These are phyloP conservation scores for Astreopora myriophthalma DNA, from an alignment of 64 coral and sea anemone genomes.

Conservation along the genomic window DNA sequence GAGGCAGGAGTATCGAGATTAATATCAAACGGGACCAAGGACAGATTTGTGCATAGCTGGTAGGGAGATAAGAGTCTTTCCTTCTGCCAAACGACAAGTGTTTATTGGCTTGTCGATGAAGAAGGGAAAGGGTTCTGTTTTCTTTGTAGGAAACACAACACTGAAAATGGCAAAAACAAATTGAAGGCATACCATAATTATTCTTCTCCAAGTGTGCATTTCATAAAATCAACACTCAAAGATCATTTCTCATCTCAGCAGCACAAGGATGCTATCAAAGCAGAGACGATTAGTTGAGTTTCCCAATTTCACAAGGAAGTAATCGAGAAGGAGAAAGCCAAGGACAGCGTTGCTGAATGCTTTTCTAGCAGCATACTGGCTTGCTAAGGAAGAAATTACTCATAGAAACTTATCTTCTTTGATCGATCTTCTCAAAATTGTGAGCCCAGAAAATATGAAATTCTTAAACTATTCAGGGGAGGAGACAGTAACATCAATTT, in stretches of 20 bases:
- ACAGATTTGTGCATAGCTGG: conserved; percentile 56
- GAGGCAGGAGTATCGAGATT: neutral
- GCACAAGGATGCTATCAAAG: conserved; percentile 2
- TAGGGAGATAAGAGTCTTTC: conserved; percentile 21
- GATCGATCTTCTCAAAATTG: conserved; percentile 14
- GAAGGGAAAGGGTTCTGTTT: conserved; percentile 59
- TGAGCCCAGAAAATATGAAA: conserved; percentile 36
- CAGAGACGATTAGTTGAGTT: neutral
- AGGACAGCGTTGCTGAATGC: conserved; percentile 24
- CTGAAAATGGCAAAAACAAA: conserved; percentile 59
- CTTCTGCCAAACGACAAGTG: conserved; percentile 43
- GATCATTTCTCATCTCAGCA: neutral
- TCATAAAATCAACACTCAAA: neutral
- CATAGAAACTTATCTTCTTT: conserved; percentile 21
- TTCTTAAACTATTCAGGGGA: conserved; percentile 9
- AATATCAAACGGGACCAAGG: neutral
- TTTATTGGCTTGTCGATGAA: conserved; percentile 56
- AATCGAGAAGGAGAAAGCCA: neutral
- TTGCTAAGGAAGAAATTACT: conserved; percentile 41
- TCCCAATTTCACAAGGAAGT: conserved; percentile 26
- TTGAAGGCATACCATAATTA: neutral
- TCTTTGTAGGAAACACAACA: conserved; percentile 63
- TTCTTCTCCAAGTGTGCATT: conserved; percentile 29
- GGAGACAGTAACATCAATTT: conserved; percentile 4
- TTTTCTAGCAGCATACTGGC: conserved; percentile 32